Evolutionary conservation across 2,797 vertebrate genomes (phyloP), one percentile per base, ranked within the genome.

Genomic region (Pampus argenteus): DNA sequence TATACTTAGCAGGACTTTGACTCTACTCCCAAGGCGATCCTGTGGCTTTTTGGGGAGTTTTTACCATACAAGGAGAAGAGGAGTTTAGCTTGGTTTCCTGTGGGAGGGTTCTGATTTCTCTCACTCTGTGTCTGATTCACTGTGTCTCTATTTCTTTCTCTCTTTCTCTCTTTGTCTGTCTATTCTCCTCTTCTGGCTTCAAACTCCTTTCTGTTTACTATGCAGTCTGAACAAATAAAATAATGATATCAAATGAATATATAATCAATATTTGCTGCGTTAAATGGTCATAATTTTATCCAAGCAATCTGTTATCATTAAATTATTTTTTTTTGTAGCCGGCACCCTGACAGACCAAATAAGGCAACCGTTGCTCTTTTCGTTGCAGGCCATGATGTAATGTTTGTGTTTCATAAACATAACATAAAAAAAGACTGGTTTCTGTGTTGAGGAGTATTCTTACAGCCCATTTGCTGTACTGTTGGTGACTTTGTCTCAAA

Each of bases 11-110:
- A 81, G 82, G 82, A 85, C 86, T 86, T 89, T 81, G 71, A 90
- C 86, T 88, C 69, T 75, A 87, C 88, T 94, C 94, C 94, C 94
- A 89, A 79, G 82, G 74, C 85, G 83, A 86, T 89, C 69, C 86
- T 84, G 82, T 81, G 88, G 92, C 86, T 87, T 94, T 94, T 93
- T 72, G 80, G 89, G 92, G 89, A 94, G 87, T 94, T 95, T 93
- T 95, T 89, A 92, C 94, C 94, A 91, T 95, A 95, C 79, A 95
- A 94, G 94, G 95, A 92, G 81, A 94, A 79, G 87, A 92, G 88
- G 88, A 93, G 86, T 89, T 82, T 61, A 86, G 89, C 85, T 68
- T 6, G 64, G 81, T 92, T 94, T 95, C 93, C 93, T 94, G 93
- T 94, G 92, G 94, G 94, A 93, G 93, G 93, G 83, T 74, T 92